Conservation (phyloP, 2,888 invertebrate species). For the Drosophila koepferae region DNA sequence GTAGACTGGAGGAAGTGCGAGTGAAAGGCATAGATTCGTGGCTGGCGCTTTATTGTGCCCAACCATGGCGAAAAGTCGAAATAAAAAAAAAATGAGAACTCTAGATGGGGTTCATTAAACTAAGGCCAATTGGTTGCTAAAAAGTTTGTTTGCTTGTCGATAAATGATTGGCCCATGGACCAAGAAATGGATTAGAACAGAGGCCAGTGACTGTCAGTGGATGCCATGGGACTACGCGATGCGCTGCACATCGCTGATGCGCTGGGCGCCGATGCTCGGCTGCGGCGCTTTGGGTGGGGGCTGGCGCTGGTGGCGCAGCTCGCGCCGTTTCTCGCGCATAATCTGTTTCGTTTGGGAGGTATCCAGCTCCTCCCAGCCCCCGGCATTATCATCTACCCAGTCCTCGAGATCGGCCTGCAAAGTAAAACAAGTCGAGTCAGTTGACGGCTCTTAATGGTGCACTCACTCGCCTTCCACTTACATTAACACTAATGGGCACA, state of each 20-base stretch:
- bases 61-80: conserved; percentile 53
- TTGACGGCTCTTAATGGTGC: too few species aligned
- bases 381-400: conserved; percentile 86
- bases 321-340: conserved; percentile 84
- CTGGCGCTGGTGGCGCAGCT: conserved; percentile 83
- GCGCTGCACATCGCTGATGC: conserved; percentile 63
- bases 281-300: conserved; percentile 44
- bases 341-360: conserved; percentile 84
- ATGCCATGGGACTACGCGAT: conserved; percentile 47
- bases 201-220: background rate
- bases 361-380: conserved; percentile 86
- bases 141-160: conserved; percentile 7
- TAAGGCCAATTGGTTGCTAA: conserved; percentile 53
- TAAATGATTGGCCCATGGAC: conserved; percentile 23
- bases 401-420: conserved; percentile 86
- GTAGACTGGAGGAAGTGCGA: conserved; percentile 58
- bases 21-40: conserved; percentile 55
- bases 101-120: conserved; percentile 40
- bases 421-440: conserved; percentile 42
- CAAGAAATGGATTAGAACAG: conserved; percentile 33
- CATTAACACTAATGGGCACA: conserved; percentile 85
- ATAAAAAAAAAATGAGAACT: background rate
- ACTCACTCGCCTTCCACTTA: conserved; percentile 41
- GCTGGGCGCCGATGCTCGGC: conserved; percentile 67
- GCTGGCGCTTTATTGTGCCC: conserved; percentile 55